A percentile compares a stretch with the other conserved stretches of the same genome.
Conservation (phyloP, 2,888 invertebrate genomes). For the Agrilus mali region DNA sequence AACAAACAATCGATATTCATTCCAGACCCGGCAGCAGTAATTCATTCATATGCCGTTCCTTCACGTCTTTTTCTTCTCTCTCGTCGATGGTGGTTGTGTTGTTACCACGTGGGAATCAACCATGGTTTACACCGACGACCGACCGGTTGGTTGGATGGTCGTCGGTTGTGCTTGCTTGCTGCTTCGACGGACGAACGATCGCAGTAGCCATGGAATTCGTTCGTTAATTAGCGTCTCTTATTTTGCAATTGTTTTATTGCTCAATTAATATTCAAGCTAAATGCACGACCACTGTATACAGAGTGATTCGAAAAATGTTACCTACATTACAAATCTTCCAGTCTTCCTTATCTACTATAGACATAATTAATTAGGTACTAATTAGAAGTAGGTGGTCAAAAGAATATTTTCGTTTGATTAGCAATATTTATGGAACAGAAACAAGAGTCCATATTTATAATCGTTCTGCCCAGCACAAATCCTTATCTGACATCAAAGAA, state of each 20-base stretch:
- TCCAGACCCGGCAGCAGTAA: conserved; percentile 16
- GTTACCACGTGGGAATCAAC: conserved; percentile 11
- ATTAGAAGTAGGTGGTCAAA: too few species aligned
- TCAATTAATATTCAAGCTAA: conserved; percentile 9
- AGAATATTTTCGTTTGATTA: too few species aligned
- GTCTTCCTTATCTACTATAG: too few species aligned
- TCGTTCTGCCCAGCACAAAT: too few species aligned
- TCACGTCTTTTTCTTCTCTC: conserved; percentile 12
- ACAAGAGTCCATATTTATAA: too few species aligned
- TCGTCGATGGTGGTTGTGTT: conserved; percentile 4
- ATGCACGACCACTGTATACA: conserved; percentile 2
- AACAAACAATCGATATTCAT: conserved; percentile 18
- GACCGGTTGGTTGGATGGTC: too few species aligned
- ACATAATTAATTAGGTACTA: too few species aligned
- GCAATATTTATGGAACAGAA: too few species aligned
- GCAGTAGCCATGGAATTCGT: conserved; percentile 12
- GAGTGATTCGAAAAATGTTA: too few species aligned
- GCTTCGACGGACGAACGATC: neutral
- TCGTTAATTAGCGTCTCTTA: conserved; percentile 13
- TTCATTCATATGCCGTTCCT: conserved; percentile 20
- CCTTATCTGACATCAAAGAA: too few species aligned
- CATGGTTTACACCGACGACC: neutral
- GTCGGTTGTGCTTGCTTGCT: too few species aligned
- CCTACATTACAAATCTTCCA: too few species aligned
- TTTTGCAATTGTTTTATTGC: conserved; percentile 9